These are phyloP conservation scores for Drosophila lowei DNA, from an alignment of 1,140 invertebrate genomes.

Conservation along the genomic window DNA sequence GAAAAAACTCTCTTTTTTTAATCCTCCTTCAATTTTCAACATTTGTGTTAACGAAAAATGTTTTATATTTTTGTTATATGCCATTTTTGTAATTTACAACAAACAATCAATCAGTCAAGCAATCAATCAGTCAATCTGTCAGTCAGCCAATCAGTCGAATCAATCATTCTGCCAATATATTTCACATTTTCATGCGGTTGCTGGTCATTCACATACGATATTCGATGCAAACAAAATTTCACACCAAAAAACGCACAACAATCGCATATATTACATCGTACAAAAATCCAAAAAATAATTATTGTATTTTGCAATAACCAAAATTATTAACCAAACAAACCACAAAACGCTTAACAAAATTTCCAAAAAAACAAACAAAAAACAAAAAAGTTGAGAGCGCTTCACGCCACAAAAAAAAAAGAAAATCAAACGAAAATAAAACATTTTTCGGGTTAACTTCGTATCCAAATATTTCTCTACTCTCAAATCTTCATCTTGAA, in stretches of 20 bases:
- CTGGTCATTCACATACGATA: conserved; percentile 66
- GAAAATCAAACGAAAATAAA: conserved; percentile 78
- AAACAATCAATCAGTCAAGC: conserved; percentile 40
- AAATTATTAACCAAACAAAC: conserved; percentile 74
- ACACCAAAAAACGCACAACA: conserved; percentile 65
- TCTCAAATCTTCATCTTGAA: conserved; percentile 27
- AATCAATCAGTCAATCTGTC: conserved; percentile 53
- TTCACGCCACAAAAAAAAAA: conserved; percentile 12
- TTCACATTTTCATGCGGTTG: conserved; percentile 74
- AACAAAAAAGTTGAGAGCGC: conserved; percentile 28
- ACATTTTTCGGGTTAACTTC: conserved; percentile 82
- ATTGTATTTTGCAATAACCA: conserved; percentile 82
- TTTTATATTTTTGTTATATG: conserved; percentile 82
- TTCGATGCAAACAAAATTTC: conserved; percentile 58
- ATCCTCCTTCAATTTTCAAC: conserved; percentile 43
- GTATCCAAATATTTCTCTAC: conserved; percentile 32
- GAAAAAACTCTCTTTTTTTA: conserved; percentile 16
- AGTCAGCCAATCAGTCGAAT: conserved; percentile 44
- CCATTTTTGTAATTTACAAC: conserved; percentile 65
- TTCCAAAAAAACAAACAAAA: conserved; percentile 14
- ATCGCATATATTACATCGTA: conserved; percentile 53
- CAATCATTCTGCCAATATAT: conserved; percentile 66
- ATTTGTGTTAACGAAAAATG: conserved; percentile 83
- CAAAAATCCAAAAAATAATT: conserved; percentile 44
- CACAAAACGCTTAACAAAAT: conserved; percentile 63